Percentiles rank a stretch among this genome's conserved stretches.
Evolutionary conservation across 1,140 invertebrate genomes (phyloP).

Genomic region (Colletes latitarsis): DNA sequence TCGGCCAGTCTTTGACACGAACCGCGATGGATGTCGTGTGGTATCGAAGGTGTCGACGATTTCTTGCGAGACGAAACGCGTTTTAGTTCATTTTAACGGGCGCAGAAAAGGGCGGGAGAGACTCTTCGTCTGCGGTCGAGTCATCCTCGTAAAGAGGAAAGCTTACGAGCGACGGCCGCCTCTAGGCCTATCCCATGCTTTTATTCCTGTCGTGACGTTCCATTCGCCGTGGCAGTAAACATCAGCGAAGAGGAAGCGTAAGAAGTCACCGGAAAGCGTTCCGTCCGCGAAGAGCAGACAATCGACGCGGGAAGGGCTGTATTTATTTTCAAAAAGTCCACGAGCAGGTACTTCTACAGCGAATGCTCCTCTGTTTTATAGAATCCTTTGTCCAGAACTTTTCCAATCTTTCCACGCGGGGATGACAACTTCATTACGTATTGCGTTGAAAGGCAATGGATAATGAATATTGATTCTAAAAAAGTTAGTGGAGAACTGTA

Average conservation of each 20-base stretch:
- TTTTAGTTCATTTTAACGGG: constrained; percentile 63
- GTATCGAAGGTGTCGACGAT: constrained; percentile 59
- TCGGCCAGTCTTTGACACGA: too few species aligned
- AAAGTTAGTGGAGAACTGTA: too few species aligned
- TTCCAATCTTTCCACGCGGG: too few species aligned
- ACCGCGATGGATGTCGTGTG: background rate
- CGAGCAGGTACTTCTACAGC: background rate
- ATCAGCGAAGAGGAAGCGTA: constrained; percentile 54
- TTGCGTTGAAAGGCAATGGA: too few species aligned
- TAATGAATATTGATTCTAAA: too few species aligned
- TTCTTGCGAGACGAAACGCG: constrained; percentile 57
- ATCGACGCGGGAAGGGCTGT: constrained; percentile 3
- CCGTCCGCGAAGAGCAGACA: constrained; percentile 10
- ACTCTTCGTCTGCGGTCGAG: constrained; percentile 78
- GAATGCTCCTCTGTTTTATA: too few species aligned
- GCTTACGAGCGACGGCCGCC: constrained; percentile 76
- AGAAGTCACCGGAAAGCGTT: constrained; percentile 37
- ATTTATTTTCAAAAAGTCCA: background rate
- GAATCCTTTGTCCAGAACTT: too few species aligned
- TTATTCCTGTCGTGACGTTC: constrained; percentile 67
- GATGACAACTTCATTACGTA: too few species aligned
- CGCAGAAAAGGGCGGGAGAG: constrained; percentile 64
- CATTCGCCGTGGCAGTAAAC: constrained; percentile 72
- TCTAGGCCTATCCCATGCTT: constrained; percentile 74
- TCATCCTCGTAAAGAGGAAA: constrained; percentile 81